A percentile compares a stretch with the other conserved stretches of the same genome.
Evolutionary conservation across 2,113 vertebrate species (phyloP).

Genomic region (Isichthys henryi): DNA sequence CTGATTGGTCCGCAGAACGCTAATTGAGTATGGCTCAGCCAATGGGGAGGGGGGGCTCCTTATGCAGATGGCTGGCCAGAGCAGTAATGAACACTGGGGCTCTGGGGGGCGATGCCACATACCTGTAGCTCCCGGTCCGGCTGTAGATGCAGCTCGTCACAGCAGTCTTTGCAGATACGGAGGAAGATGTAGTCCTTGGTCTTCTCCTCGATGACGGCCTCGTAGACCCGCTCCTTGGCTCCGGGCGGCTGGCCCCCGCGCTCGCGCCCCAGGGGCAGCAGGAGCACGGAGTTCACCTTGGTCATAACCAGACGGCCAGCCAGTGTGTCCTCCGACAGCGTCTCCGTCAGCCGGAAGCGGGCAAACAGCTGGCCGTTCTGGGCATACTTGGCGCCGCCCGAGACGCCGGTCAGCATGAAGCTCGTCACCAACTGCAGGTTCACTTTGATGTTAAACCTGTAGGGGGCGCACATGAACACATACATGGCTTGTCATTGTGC

Average conservation of each 20-base stretch:
- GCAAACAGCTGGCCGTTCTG: slow-evolving; percentile 95
- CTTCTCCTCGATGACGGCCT: slow-evolving; percentile 96
- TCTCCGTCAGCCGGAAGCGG: slow-evolving; percentile 95
- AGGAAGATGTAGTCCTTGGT: slow-evolving; percentile 99
- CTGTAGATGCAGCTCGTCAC: slow-evolving; percentile 80
- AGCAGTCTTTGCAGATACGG: slow-evolving; percentile 92
- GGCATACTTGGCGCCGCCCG: slow-evolving; percentile 95
- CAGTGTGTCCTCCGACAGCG: slow-evolving; percentile 95
- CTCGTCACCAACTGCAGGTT: slow-evolving; percentile 93
- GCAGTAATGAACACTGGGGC: background rate
- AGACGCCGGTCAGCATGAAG: slow-evolving; percentile 97
- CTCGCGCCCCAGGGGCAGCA: slow-evolving; percentile 83
- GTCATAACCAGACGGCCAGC: slow-evolving; percentile 97
- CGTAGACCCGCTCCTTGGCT: slow-evolving; percentile 94
- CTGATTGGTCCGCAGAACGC: background rate
- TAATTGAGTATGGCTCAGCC: background rate
- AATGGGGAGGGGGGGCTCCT: background rate
- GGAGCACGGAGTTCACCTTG: slow-evolving; percentile 94
- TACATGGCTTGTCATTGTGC: background rate
- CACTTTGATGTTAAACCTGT: slow-evolving; percentile 98
- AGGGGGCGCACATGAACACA: slow-evolving; percentile 31
- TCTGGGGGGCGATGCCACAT: background rate
- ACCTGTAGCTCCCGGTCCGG: slow-evolving; percentile 92
- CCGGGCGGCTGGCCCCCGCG: slow-evolving; percentile 70
- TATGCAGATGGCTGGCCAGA: background rate